These are phyloP conservation scores for Dryococelus australis DNA, from an alignment of 2,888 invertebrate genomes.

Conservation along the genomic window DNA sequence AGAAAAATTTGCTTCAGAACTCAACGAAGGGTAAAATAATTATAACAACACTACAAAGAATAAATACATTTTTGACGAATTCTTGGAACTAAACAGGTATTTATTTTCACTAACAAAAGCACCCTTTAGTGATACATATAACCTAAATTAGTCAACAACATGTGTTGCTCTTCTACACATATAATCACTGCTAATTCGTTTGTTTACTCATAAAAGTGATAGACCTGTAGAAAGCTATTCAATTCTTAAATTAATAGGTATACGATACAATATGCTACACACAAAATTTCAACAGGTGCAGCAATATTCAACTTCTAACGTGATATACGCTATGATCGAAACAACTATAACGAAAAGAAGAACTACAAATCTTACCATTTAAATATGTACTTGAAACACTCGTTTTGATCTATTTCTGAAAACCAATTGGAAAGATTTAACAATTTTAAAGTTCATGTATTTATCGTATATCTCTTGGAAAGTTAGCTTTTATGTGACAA, in stretches of 20 bases:
- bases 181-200: neutral
- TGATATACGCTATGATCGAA: neutral
- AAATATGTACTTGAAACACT: neutral
- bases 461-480: neutral
- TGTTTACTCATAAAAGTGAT: neutral
- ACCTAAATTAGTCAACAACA: neutral
- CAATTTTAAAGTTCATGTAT: neutral
- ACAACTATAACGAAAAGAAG: neutral
- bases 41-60: neutral
- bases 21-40: too few relatives aligned
- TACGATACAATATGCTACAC: neutral
- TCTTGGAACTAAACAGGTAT: neutral
- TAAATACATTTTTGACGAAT: neutral
- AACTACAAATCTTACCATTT: neutral
- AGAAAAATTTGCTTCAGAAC: too few relatives aligned
- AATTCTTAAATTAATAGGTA: neutral
- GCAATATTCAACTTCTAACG: neutral
- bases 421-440: neutral
- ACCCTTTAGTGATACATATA: neutral
- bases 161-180: neutral
- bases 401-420: neutral
- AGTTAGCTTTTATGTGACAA: neutral
- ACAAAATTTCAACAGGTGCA: neutral
- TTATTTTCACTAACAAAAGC: neutral
- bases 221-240: conserved; percentile 13